Evolutionary conservation across 2,797 vertebrate genomes (phyloP), one percentile per base, ranked within the genome.

Genomic region (Tachyglossus aculeatus): DNA sequence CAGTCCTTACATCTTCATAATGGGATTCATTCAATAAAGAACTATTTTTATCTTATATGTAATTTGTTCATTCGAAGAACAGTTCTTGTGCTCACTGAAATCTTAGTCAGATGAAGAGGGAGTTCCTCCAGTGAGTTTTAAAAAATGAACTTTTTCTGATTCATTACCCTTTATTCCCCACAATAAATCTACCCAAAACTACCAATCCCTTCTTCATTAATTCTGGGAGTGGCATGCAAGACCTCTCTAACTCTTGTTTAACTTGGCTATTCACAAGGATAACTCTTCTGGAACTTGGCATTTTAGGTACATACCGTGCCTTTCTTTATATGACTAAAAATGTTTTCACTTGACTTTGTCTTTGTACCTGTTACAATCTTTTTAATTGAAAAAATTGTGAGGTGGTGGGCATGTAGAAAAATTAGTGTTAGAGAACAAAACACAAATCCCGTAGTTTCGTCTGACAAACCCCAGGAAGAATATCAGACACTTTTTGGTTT

Each of bases 401-500:
- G 54, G 34, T 73, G 18, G 58, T n/a, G 38, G 77, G 39, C 62
- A 71, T 60, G 44, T 66, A 62, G 47, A 73, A n/a, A n/a, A 22
- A 33, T 62, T 34, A 36, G 2, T 59, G 6, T 38, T 66, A 34
- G 9, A 48, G 6, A 71, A 41, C 16, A 62, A 84, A 74, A 39
- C 21, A 25, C 18, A 74, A 53, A 10, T 83, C 39, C 52, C 60
- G 31, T 33, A 74, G 51, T 69, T 80, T 82, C 14, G 34, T 74
- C 48, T 36, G 62, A 58, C 47, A 39, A 40, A 13, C 9, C 21
- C 25, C 36, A 78, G 63, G 62, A 83, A 36, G 52, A 79, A 72
- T 71, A 61, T 69, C 65, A 64, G 27, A 69, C 50, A 39, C 33
- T 14, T 77, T 67, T 69, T 60, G 36, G 45, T 68, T 76, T 62